phyloP scores from a whole-genome alignment of 2,797 vertebrate species.

The Epinephelus awoara region DNA sequence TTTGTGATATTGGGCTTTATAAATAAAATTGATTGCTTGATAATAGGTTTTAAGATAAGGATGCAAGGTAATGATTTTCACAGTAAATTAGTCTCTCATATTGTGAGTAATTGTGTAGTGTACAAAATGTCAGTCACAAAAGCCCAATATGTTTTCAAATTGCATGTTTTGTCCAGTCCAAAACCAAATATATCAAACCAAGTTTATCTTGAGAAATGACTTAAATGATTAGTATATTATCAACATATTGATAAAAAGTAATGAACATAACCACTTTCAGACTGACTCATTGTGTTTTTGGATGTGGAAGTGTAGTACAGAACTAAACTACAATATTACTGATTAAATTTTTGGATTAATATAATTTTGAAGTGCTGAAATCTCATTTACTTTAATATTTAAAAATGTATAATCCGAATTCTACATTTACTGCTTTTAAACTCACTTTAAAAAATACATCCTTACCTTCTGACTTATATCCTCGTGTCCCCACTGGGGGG shows the following conservation, averaged over 20 bases:
- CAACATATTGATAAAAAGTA: neutral
- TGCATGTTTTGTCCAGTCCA: too few species aligned
- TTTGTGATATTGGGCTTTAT: too few species aligned
- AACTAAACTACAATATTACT: neutral
- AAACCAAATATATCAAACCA: too few species aligned
- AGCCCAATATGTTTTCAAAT: too few species aligned
- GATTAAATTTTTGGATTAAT: neutral
- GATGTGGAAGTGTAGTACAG: neutral
- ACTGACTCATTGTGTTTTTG: neutral
- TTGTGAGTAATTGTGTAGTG: too few species aligned
- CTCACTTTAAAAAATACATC: neutral
- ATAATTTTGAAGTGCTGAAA: neutral
- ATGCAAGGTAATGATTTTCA: too few species aligned
- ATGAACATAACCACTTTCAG: neutral
- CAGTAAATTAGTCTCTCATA: too few species aligned
- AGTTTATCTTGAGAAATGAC: neutral
- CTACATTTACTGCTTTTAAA: neutral
- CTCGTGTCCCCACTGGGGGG: slow-evolving; percentile 23
- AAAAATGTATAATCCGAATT: neutral
- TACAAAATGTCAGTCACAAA: too few species aligned
- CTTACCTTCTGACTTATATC: too few species aligned
- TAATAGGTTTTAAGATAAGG: too few species aligned
- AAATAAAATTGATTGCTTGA: too few species aligned
- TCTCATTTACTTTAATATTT: neutral
- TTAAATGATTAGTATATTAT: neutral